Evolutionary conservation across 2,113 vertebrate species (phyloP).

Genomic region (Apodemus speciosus): DNA sequence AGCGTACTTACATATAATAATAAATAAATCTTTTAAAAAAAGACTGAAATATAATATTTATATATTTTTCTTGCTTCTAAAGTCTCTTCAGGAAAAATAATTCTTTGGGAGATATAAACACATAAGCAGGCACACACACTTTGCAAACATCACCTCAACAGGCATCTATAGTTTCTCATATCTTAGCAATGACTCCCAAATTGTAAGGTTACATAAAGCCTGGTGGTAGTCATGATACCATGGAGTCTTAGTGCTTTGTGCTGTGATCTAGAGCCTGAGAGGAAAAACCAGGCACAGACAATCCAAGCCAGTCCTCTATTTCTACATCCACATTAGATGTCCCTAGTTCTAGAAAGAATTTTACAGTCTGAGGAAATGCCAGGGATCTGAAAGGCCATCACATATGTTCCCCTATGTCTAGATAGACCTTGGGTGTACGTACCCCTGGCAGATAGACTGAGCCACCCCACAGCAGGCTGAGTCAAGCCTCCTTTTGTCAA

Average conservation of each 20-base stretch:
- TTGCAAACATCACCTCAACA: background rate
- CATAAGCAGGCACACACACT: background rate
- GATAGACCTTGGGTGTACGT: background rate
- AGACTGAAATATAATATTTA: background rate
- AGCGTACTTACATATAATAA: too few relatives aligned
- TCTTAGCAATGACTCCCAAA: background rate
- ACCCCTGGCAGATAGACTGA: background rate
- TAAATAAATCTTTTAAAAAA: background rate
- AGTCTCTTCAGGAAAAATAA: background rate
- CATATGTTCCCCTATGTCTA: background rate
- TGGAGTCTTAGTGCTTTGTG: background rate
- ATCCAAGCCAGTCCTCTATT: fast-evolving
- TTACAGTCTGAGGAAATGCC: background rate
- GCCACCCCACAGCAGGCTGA: background rate
- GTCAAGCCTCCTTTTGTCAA: background rate
- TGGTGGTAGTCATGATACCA: background rate
- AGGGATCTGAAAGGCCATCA: background rate
- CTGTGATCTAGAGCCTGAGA: background rate
- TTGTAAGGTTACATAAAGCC: background rate
- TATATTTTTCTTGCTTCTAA: background rate
- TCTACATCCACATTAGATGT: background rate
- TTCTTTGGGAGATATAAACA: background rate
- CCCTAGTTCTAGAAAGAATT: background rate
- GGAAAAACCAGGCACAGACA: fast-evolving
- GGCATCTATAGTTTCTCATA: background rate